Evolutionary conservation across 2,113 vertebrate species (phyloP), one percentile per base, ranked within the genome.

Genomic region (Ochotona princeps): DNA sequence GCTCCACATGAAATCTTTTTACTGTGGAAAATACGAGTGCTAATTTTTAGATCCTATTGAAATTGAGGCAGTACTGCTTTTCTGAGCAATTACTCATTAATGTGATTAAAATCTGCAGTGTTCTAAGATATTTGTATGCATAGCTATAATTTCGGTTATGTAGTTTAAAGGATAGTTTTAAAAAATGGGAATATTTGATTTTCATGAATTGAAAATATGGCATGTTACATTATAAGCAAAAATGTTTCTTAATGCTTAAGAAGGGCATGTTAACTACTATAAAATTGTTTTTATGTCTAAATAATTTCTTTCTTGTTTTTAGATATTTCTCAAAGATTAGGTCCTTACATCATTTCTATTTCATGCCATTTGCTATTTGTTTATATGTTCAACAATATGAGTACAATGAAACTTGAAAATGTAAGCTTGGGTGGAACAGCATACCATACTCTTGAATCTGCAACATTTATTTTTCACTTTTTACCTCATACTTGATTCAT

Each of bases 81-180:
- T 78, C 81, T 92, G 93, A 96, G 92, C 93, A 89, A 69, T 91
- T 83, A n/a, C 89, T 97, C 94, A 96, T 97, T 94, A 92, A 74
- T 66, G 38, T 94, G 74, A 96, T 91, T 95, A 78, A 82, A 91
- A 38, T 79, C 60, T 72, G n/a, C 84, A 57, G 18, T 92, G 49
- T 90, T 84, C 65, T 30, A 87, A 88, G 72, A 94, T 96, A 94
- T 88, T 54, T 74, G 32, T 84, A 26, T 94, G 79, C 91, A 82
- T 87, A 84, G 72, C 38, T 90, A 83, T 49, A 69, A 93, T 91
- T 83, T 91, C 92, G 93, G 87, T 72, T 67, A 85, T 85, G 35
- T 7, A 89, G 94, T 92, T 87, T 94, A 95, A 92, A 87, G 69
- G 83, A 89, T 94, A 57, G 38, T 44, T 92, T 87, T 94, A 95